These are phyloP conservation scores for Crenuchus spilurus DNA, from an alignment of 2,797 vertebrate species.

Conservation along the genomic window DNA sequence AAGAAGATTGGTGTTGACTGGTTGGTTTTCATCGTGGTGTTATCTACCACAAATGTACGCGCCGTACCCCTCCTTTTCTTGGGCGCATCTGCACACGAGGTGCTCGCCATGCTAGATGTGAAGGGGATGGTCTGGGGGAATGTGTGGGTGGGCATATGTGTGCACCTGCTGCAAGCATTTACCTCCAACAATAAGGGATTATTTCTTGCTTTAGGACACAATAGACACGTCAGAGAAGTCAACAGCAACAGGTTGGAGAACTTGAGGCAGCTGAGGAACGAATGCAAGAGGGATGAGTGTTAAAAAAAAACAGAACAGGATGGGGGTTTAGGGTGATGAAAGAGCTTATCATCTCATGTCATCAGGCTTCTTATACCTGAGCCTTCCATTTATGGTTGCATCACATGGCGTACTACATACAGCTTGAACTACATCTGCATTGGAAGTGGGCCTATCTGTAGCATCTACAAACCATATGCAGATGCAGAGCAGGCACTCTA, in stretches of 20 bases:
- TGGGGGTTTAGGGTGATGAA: neutral
- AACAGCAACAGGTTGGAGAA: too few species aligned
- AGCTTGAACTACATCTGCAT: neutral
- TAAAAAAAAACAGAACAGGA: neutral
- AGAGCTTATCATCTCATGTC: constrained; percentile 4
- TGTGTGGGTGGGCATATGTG: constrained; percentile 85
- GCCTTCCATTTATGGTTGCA: neutral
- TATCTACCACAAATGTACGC: constrained; percentile 83
- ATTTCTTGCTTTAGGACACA: constrained; percentile 69
- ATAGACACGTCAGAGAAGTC: too few species aligned
- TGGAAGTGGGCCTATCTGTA: neutral
- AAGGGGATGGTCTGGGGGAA: constrained; percentile 79
- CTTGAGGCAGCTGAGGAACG: too few species aligned
- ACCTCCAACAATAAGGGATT: constrained; percentile 86
- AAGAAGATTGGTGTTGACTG: constrained; percentile 59
- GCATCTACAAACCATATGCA: constrained; percentile 8
- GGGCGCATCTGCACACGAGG: constrained; percentile 95
- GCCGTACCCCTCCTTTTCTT: constrained; percentile 85
- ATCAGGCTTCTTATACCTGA: constrained; percentile 9
- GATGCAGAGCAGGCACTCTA: neutral
- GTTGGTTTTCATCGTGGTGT: constrained; percentile 83
- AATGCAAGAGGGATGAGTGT: too few species aligned
- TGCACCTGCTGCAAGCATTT: constrained; percentile 91
- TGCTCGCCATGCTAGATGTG: constrained; percentile 72
- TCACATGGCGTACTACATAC: neutral